Evolutionary conservation across 2,797 vertebrate species (phyloP).

Genomic region (Danio jaintianensis): DNA sequence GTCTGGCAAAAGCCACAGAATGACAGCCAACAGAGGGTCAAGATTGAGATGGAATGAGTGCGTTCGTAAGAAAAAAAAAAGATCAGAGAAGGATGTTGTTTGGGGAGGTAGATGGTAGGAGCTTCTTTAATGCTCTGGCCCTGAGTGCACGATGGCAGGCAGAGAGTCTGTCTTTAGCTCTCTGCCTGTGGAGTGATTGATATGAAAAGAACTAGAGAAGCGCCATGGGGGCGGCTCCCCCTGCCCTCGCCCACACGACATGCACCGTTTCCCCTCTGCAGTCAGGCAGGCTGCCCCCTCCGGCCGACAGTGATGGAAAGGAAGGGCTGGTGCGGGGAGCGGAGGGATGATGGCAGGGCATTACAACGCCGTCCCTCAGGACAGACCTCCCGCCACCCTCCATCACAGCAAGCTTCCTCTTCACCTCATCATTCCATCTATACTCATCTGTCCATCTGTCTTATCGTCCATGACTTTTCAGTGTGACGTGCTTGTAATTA

Average conservation of each 20-base stretch:
- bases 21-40: conserved; percentile 44
- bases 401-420: conserved; percentile 33
- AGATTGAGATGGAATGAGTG: conserved; percentile 27
- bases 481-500: conserved; percentile 32
- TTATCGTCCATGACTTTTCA: not conserved
- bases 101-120: conserved; percentile 25
- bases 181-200: conserved; percentile 73
- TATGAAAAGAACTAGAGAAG: conserved; percentile 65
- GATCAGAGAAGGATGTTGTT: conserved; percentile 30
- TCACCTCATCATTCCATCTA: conserved; percentile 42
- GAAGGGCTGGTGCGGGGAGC: conserved; percentile 14
- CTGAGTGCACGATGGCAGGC: conserved; percentile 35
- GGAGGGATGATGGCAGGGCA: conserved; percentile 1
- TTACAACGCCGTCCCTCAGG: conserved; percentile 60
- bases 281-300: conserved; percentile 27
- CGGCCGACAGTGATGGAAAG: conserved; percentile 47
- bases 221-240: conserved; percentile 31
- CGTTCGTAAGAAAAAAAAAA: conserved; percentile 18
- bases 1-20: conserved; percentile 41
- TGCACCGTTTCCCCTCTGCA: conserved; percentile 38
- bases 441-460: conserved; percentile 29
- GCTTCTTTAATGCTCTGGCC: conserved; percentile 26
- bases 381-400: conserved; percentile 39
- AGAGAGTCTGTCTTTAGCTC: conserved; percentile 40
- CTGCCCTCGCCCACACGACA: conserved; percentile 36